Base-by-base conservation (phyloP, 2,113 vertebrate genomes). In the Smithornis capensis region DNA sequence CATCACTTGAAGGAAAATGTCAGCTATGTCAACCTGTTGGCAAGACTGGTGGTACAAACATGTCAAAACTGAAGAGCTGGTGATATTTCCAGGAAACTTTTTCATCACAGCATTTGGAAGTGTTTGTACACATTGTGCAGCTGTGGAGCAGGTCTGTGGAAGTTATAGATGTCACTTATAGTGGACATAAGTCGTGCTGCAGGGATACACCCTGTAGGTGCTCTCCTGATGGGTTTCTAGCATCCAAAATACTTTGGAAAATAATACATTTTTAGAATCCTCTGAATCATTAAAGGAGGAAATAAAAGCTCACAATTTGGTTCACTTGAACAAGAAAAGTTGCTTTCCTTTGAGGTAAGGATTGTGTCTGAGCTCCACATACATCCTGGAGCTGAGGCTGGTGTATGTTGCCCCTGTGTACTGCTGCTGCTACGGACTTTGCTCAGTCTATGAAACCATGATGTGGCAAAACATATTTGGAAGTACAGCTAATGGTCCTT, bases 151-250 rank as follows among this genome's bases (percentile, higher is more conserved):
- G 24, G 22, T 31, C 57, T 28, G 35, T 55, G 37, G 50, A 42
- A 45, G 33, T 2, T 6, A 1, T 22, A 3, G 0, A 11, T 40
- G 45, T 75, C 57, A 8, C 45, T 28, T 4, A 9, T 0, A 50
- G 28, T 0, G 8, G 42, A 10, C 3, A 1, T 9, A 17, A 57
- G 11, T 19, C 10, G 6, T 57, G 22, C 44, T 45, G 29, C 35
- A 68, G 62, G 49, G 31, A 6, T 35, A 47, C 19, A 57, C 23
- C 19, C 25, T 33, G 23, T 18, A 28, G 56, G 47, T 63, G 68
- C 55, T 73, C 90, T 90, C 42, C 78, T 49, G 23, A 5, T 5
- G 33, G 50, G 22, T 53, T 69, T 35, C 42, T 15, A 33, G 8
- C 45, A 37, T 14, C 65, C 44, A 19, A 85, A 74, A 83, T 83